phyloP scores from a whole-genome alignment of 2,797 vertebrate genomes.

The Passerculus sandwichensis region DNA sequence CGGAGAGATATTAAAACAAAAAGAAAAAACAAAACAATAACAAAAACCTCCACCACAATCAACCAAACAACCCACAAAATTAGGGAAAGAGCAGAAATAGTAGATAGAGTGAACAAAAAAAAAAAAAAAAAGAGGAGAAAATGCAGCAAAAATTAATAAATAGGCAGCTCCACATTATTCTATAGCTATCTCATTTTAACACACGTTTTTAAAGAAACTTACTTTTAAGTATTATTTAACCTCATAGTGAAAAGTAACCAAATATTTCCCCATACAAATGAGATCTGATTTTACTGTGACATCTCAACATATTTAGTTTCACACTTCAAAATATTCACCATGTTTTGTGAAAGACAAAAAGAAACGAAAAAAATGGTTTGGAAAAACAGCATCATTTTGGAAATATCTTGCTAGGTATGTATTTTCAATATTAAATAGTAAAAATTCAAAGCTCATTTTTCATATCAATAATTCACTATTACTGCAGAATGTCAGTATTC shows the following conservation, averaged over 20 bases:
- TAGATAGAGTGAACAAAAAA: background rate
- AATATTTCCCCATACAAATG: conserved; percentile 1
- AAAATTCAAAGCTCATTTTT: background rate
- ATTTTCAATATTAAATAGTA: background rate
- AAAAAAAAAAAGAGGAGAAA: background rate
- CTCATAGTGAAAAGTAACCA: conserved; percentile 19
- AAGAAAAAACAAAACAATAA: background rate
- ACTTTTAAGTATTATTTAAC: background rate
- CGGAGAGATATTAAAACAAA: background rate
- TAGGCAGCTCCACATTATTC: background rate
- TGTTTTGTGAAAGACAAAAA: background rate
- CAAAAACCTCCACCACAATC: fast-evolving
- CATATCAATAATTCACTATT: background rate
- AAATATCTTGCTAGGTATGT: background rate
- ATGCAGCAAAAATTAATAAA: background rate
- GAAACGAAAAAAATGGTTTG: background rate
- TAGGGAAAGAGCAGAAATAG: background rate
- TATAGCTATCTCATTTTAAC: background rate
- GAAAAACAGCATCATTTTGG: background rate
- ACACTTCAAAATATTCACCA: conserved; percentile 12
- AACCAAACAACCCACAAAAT: background rate
- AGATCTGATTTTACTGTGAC: conserved; percentile 41
- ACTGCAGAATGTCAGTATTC: background rate
- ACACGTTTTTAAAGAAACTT: background rate
- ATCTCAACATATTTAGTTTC: conserved; percentile 44